Percentiles rank a stretch among this genome's conserved stretches.
Conservation (phyloP, 2,888 invertebrate species). For the Brenthis daphne region DNA sequence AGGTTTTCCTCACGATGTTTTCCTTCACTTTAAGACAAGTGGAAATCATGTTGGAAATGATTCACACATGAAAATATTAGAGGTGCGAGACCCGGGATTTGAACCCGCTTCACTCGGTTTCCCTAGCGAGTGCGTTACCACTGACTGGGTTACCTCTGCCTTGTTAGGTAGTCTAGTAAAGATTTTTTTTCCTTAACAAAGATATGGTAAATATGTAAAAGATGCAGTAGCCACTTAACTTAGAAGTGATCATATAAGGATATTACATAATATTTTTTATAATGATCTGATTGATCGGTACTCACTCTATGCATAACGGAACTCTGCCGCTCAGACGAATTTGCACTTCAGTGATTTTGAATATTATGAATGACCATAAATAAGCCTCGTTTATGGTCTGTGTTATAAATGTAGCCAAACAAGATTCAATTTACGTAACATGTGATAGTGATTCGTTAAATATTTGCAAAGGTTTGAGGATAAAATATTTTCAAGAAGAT, state of each 20-base stretch:
- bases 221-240: constrained; percentile 8
- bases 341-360: constrained; percentile 36
- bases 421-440: constrained; percentile 31
- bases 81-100: too few relatives aligned
- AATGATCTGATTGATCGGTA: constrained; percentile 6
- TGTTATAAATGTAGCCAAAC: constrained; percentile 31
- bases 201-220: constrained; percentile 2
- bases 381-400: constrained; percentile 28
- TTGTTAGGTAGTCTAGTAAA: not conserved
- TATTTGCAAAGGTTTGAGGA: constrained; percentile 21
- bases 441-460: constrained; percentile 26
- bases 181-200: not conserved
- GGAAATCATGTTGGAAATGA: too few relatives aligned
- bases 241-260: constrained; percentile 16
- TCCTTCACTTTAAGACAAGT: too few relatives aligned
- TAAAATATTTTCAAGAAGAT: not conserved
- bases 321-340: constrained; percentile 32
- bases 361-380: constrained; percentile 36
- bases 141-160: too few relatives aligned
- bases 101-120: too few relatives aligned
- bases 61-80: too few relatives aligned
- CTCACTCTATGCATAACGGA: constrained; percentile 30
- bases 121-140: too few relatives aligned
- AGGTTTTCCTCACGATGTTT: too few relatives aligned
- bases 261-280: constrained; percentile 32